These are phyloP conservation scores for Sturnira hondurensis DNA, from an alignment of 2,113 vertebrate genomes.

Conservation along the genomic window DNA sequence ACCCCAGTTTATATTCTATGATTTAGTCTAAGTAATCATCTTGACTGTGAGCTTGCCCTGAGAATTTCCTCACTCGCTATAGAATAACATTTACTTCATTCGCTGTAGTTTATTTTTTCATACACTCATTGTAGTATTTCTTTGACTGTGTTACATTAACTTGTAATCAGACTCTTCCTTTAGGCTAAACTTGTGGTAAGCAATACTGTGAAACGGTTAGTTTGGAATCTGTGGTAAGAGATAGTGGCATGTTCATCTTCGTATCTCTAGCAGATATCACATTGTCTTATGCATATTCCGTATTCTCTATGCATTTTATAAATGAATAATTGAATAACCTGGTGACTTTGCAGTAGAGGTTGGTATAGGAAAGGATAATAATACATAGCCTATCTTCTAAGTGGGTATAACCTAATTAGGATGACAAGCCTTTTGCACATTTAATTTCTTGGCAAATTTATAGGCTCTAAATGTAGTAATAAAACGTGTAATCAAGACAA, in stretches of 20 bases:
- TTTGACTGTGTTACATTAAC: neutral
- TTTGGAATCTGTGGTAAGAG: neutral
- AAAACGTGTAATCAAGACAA: neutral
- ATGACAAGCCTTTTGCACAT: neutral
- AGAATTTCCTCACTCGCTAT: neutral
- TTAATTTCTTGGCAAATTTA: neutral
- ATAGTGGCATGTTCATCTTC: neutral
- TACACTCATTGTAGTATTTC: neutral
- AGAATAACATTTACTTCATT: neutral
- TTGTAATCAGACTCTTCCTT: neutral
- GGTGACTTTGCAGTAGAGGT: neutral
- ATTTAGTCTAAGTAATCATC: neutral
- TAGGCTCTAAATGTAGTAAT: neutral
- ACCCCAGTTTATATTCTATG: neutral
- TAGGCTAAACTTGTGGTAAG: neutral
- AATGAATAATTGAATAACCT: neutral
- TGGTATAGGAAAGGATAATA: neutral
- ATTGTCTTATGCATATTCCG: neutral
- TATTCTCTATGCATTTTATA: neutral
- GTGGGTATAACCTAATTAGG: neutral
- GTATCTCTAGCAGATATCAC: neutral
- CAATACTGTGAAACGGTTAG: neutral
- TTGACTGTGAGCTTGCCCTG: neutral
- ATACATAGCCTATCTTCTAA: neutral
- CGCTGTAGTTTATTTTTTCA: neutral